Percentiles rank a stretch among this genome's conserved stretches.
phyloP scores from a whole-genome alignment of 2,888 invertebrate species.

The Polietes domitor region DNA sequence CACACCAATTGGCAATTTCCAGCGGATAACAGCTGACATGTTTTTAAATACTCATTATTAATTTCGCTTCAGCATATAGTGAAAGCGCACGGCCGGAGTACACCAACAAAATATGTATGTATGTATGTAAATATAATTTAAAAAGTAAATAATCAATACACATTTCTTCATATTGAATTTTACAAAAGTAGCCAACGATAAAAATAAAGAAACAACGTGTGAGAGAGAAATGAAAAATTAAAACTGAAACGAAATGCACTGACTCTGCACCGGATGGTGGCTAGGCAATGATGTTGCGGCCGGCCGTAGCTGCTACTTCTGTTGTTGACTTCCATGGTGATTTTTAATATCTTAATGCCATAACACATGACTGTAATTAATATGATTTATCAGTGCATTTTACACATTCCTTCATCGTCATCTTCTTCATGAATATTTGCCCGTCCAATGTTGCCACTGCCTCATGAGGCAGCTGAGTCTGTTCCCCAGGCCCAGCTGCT shows the following conservation, averaged over 20 bases:
- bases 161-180: conserved; percentile 21
- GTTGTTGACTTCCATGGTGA: conserved; percentile 22
- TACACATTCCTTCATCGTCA: conserved; percentile 35
- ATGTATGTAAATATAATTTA: not conserved
- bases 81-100: not conserved
- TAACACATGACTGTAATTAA: conserved; percentile 65
- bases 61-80: not conserved
- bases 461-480: not conserved
- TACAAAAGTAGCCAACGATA: not conserved
- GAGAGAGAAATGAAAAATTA: not conserved
- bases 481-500: no score
- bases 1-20: conserved; percentile 32
- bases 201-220: not conserved
- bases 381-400: conserved; percentile 65
- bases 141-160: not conserved
- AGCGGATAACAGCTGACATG: not conserved
- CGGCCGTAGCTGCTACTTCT: no score
- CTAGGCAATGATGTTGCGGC: not conserved
- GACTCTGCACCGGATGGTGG: not conserved
- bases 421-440: conserved; percentile 61
- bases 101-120: not conserved
- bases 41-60: conserved; percentile 10
- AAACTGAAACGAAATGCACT: not conserved
- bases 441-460: conserved; percentile 46
- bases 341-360: conserved; percentile 64